Evolutionary conservation across 2,113 vertebrate species (phyloP), one percentile per base, ranked within the genome.

Genomic region (Perognathus longimembris): DNA sequence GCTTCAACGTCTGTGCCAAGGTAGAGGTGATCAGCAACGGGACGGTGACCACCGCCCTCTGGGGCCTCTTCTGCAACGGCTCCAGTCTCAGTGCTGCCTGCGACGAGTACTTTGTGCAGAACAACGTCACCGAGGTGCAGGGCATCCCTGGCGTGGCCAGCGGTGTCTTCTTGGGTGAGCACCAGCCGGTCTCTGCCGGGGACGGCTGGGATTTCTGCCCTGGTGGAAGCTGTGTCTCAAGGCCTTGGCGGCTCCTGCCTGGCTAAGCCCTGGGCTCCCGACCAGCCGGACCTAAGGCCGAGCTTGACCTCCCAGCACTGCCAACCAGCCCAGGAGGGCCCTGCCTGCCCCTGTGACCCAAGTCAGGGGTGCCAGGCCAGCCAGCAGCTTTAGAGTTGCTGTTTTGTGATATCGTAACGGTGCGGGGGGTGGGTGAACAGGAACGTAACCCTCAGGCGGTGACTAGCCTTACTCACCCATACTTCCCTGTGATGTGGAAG

Each of bases 141-240:
- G 99, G 99, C 70, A 99, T 99, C 96, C 99, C 99, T 0, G 99
- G 99, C 2, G 97, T 99, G 94, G 98, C 96, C 91, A 99, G 99
- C 1, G 97, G 98, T 1, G 98, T 98, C 96, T 97, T 99, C 74
- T 94, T 94, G 94, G 98, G 99, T 99, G 87, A 97, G 98, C n/a
- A n/a, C n/a, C n/a, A n/a, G n/a, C n/a, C n/a, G n/a, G n/a, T n/a
- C n/a, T n/a, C n/a, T 36, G n/a, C n/a, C 30, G 21, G 30, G 30
- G 36, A 80, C 10, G 7, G 22, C 21, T 30, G 9, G 5, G 66
- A n/a, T n/a, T 7, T 32, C 36, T 14, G 3, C 20, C 42, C 7
- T 59, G 42, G 10, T 22, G 15, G 50, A 15, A 18, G 15, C 50
- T 54, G 50, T 30, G 4, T 28, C n/a, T 12, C 6, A 20, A 15